Conservation (phyloP, 1,140 invertebrate genomes). For the Drosophila dunni region DNA sequence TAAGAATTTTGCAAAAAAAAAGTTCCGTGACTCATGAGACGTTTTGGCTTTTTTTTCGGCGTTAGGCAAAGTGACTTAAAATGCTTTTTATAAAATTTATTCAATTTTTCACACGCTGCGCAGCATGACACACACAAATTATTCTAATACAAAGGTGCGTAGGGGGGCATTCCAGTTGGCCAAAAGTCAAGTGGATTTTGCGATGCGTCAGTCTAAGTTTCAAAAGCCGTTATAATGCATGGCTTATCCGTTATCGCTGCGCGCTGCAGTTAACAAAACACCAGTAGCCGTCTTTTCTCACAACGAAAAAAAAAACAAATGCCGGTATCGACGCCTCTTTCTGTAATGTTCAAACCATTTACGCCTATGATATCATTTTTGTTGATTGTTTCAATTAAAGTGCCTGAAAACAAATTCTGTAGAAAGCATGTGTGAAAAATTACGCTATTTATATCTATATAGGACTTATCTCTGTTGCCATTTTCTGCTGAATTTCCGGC, state of each 20-base stretch:
- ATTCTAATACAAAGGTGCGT: conserved; percentile 42
- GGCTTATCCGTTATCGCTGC: conserved; percentile 54
- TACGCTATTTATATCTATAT: conserved; percentile 55
- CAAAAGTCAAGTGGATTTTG: conserved; percentile 64
- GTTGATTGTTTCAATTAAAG: conserved; percentile 48
- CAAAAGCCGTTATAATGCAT: conserved; percentile 33
- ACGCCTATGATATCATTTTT: conserved; percentile 54
- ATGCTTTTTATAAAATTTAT: conserved; percentile 38
- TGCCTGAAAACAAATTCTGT: conserved; percentile 28
- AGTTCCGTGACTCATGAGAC: conserved; percentile 33
- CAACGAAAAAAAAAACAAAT: not conserved
- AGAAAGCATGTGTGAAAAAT: conserved; percentile 57
- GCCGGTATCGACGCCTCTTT: not conserved
- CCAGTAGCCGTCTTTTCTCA: conserved; percentile 9
- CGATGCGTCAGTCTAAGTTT: conserved; percentile 48
- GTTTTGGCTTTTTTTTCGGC: conserved; percentile 20
- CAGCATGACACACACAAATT: conserved; percentile 21
- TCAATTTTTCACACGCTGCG: conserved; percentile 45
- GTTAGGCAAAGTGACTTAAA: conserved; percentile 33
- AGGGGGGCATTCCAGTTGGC: conserved; percentile 37
- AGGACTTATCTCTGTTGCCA: conserved; percentile 29
- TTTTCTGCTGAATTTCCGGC: conserved; percentile 39
- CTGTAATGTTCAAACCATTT: conserved; percentile 15
- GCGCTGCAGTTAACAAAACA: conserved; percentile 28
- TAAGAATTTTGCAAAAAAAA: conserved; percentile 18